A percentile compares a stretch with the other conserved stretches of the same genome.
Evolutionary conservation across 2,113 vertebrate genomes (phyloP).

Genomic region (Leptocoma aspasia): DNA sequence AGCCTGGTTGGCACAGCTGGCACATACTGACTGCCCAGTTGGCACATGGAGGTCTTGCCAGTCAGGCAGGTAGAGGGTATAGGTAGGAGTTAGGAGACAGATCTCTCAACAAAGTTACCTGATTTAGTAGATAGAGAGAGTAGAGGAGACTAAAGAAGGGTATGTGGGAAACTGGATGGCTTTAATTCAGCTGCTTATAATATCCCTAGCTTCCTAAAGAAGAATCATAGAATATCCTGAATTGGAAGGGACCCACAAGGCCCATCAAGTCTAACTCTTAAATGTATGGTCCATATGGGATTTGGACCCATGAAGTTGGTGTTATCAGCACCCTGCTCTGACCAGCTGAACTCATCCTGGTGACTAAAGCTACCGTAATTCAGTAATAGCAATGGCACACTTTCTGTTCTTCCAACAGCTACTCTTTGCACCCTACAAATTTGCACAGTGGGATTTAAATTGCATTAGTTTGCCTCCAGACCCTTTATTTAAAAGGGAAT

Average conservation of each 20-base stretch:
- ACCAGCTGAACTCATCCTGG: neutral
- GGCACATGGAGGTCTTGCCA: neutral
- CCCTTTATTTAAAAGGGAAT: neutral
- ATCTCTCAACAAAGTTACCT: neutral
- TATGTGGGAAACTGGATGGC: neutral
- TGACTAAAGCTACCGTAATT: neutral
- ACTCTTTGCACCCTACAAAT: neutral
- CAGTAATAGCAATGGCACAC: neutral
- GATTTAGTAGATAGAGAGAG: neutral
- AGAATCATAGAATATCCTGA: neutral
- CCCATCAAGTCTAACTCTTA: neutral
- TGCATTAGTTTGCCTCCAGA: neutral
- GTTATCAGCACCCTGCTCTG: neutral
- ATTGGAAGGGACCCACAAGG: neutral
- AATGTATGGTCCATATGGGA: neutral
- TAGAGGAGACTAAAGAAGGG: neutral
- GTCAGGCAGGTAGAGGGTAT: neutral
- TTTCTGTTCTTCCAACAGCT: neutral
- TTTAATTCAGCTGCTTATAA: neutral
- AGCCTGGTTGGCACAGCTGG: neutral
- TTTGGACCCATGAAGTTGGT: neutral
- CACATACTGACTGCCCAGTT: neutral
- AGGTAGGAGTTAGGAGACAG: neutral
- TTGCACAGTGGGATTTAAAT: neutral
- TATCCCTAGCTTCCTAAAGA: neutral